Percentiles rank a stretch among this genome's conserved stretches.
Evolutionary conservation across 1,140 invertebrate genomes (phyloP).

Genomic region (Lethrus apterus): DNA sequence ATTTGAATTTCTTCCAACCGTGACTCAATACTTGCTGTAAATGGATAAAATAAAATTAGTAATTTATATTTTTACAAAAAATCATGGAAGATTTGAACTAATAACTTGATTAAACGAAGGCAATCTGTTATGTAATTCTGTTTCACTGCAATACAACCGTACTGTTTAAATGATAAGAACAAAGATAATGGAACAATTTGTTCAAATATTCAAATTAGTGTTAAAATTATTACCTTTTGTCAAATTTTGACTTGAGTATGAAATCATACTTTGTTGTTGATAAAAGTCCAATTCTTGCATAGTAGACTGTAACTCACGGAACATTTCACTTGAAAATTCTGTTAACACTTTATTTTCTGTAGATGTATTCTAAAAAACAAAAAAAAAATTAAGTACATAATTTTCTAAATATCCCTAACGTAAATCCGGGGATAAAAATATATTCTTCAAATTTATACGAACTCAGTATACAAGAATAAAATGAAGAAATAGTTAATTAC

Average conservation of each 20-base stretch:
- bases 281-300: slow-evolving; percentile 37
- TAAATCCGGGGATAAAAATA: no score
- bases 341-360: slow-evolving; percentile 35
- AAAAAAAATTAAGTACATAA: slow-evolving; percentile 9
- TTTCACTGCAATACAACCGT: no score
- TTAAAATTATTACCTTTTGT: slow-evolving; percentile 39
- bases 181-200: no score
- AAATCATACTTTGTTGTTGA: slow-evolving; percentile 29
- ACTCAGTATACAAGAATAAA: no score
- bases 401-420: no score
- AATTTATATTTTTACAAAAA: not conserved
- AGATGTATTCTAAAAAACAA: slow-evolving; percentile 27
- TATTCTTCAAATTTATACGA: no score
- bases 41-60: slow-evolving; percentile 7
- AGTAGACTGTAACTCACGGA: slow-evolving; percentile 29
- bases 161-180: no score
- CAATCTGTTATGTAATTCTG: not conserved
- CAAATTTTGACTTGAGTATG: slow-evolving; percentile 30
- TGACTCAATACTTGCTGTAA: slow-evolving; percentile 45
- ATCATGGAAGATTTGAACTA: no score
- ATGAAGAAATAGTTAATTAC: no score
- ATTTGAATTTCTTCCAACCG: slow-evolving; percentile 53
- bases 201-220: no score
- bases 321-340: slow-evolving; percentile 40
- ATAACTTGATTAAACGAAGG: not conserved